Base-by-base conservation (phyloP, 2,888 invertebrate species). In the Eremobia ochroleuca region DNA sequence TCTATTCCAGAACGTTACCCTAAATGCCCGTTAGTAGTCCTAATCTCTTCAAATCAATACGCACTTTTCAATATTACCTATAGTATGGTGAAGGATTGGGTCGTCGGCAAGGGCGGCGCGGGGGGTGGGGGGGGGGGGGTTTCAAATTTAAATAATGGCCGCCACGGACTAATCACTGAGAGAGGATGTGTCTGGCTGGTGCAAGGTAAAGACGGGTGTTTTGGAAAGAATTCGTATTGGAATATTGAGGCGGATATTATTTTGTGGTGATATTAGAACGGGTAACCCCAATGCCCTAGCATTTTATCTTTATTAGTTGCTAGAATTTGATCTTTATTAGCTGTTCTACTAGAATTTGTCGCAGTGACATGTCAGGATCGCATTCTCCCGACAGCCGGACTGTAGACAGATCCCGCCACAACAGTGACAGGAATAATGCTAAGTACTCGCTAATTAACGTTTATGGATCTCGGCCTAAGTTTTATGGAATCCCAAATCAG, bases 121-220 rank as follows among this genome's bases (percentile, higher is more conserved):
- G 15, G 21, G 15, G 0, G 55, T 1, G 9, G 15, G 75, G 15
- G 0, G 55, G 1, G 9, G 15, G 75, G 15, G 13, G 25, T 72
- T 81, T 71, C 82, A 76, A 81, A 91, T 91, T 91, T 91, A 87
- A 90, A 90, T 91, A 91, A 92, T 91, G 90, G 87, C 80, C 72
- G 82, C 62, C 82, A 61, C 79, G 74, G 85, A 87, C 91, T 91
- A 90, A 92, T 91, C 92, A 88, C 85, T 73, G 87, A 82, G 88
- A 90, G 87, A 90, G 92, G 87, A 75, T 75, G 55, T 69, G 78
- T 70, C 72, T 75, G 46, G 3, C 18, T 52, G 72, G 86, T 31
- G 31, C 61, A 67, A 82, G 73, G 31, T n/a, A 46, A 8, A 52
- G 21, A 25, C 13, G 21, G 21, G 6, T 6, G 21, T 6, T n/a